A percentile compares a stretch with the other conserved stretches of the same genome.
These are phyloP conservation scores for Beroe ovata DNA, from an alignment of 37 sponge, comb jelly and placozoan species.

Conservation along the genomic window DNA sequence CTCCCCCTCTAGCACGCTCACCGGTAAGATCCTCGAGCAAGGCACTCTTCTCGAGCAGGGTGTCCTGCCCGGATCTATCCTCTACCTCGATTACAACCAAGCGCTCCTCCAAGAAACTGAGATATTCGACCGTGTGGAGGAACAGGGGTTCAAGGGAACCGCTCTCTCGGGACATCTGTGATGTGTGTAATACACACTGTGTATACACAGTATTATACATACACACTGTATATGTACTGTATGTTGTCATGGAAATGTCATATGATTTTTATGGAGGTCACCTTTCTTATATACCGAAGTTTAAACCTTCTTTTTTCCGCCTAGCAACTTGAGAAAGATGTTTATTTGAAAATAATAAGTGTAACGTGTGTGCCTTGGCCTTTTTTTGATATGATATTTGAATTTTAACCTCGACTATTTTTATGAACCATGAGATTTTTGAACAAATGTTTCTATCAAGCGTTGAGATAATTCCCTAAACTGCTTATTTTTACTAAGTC, in stretches of 20 bases:
- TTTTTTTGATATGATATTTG: no score
- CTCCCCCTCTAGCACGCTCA: background rate
- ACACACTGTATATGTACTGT: no score
- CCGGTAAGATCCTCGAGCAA: constrained; percentile 2
- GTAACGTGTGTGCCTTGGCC: no score
- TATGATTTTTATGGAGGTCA: background rate
- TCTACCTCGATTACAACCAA: constrained; percentile 1
- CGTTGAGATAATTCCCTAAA: no score
- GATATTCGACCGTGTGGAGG: background rate
- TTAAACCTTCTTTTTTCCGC: background rate
- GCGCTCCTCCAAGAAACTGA: background rate
- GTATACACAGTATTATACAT: no score
- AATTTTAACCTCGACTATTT: no score
- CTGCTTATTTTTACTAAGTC: no score
- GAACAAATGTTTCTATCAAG: no score
- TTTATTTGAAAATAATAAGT: no score
- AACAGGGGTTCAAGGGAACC: constrained; percentile 24
- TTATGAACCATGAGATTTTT: no score
- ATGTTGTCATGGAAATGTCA: background rate
- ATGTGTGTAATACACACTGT: no score
- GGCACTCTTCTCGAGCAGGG: background rate
- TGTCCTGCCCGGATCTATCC: background rate
- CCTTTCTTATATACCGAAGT: background rate
- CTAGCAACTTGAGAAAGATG: no score
- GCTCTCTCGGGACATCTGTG: background rate